Base-by-base conservation (phyloP, 2,888 invertebrate genomes). In the Eristalinus sepulchralis region DNA sequence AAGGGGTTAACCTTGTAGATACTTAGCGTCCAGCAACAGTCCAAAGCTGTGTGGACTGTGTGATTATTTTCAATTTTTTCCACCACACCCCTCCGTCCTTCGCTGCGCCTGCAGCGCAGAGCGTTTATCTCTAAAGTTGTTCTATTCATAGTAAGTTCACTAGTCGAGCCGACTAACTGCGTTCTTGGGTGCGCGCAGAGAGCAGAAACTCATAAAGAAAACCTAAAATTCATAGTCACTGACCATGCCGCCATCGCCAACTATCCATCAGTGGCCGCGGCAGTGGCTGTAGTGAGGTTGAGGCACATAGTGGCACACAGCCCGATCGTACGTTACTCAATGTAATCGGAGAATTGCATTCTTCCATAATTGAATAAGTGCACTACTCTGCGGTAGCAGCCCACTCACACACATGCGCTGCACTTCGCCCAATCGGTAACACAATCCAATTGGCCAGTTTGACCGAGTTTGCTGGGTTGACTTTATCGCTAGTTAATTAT, bases 301-400 rank as follows among this genome's bases (percentile, higher is more conserved):
- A 8, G 17, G 47, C n/a, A n/a, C 47, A n/a, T 17, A 6, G 47
- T 17, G 6, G 47, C 47, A 47, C 47, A 47, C 47, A 47, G 47
- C 1, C 39, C 8, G 13, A 53, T 77, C 62, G 72, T 82, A 62
- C 31, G 82, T 85, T 79, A 86, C 83, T 66, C 63, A 86, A 86
- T 73, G 83, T 83, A 86, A 86, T 79, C 66, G 22, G 83, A 86
- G 86, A 86, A 83, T 86, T 83, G 86, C 83, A 86, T 86, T 86
- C 82, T 86, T 86, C 82, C 86, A 86, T 86, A 86, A 86, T 86
- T 86, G 79, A 78, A 78, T 86, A 86, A 86, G 78, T 85, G 84
- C 84, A 84, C 55, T 75, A 57, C 63, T 66, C 36, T 39, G 22
- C 10, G 34, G 22, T 24, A 34, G 36, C 39, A 39, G 13, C 39